Evolutionary conservation across 2,888 invertebrate genomes (phyloP), one percentile per base, ranked within the genome.

Genomic region (Drosophila borealis): DNA sequence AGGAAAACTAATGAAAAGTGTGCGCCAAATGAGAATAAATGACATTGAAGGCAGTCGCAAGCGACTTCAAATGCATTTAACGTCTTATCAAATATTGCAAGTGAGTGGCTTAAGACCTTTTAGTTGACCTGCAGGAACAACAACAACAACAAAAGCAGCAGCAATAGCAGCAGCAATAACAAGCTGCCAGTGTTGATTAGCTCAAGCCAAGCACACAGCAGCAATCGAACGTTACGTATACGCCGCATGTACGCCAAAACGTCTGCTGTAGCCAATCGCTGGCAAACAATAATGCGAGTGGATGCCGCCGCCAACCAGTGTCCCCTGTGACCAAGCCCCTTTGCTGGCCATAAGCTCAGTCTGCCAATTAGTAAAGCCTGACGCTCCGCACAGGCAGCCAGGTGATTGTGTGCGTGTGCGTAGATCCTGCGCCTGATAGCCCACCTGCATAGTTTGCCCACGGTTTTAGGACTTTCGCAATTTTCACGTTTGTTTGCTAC

Each of bases 1-100:
- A 37, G 48, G 41, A 33, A 17, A 44, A 39, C 45, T 21, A 19
- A 57, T 14, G 19, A 51, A 62, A 53, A 50, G 37, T 21, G 42
- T 29, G 34, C 19, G 45, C 39, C 21, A 74, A 81, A 76, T 76
- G 66, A 77, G 68, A 73, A 80, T 71, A 61, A 78, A 74, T 70
- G 61, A 29, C 25, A 45, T 46, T 69, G 54, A 55, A 64, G 56
- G 57, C 65, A 61, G 62, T 62, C 33, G 1, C 29, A 37, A 36
- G 48, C 29, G 29, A 8, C 29, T 29, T 29, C 8, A 29, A 29
- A 29, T 29, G 29, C 29, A 29, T 29, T 29, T 29, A 48, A 17
- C 11, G 34, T 5, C 29, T 29, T 29, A 29, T 9, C n/a, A 36
- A 4, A 14, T 14, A 46, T 3, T n/a, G 45, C 21, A 48, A 39